These are phyloP conservation scores for Ephestia elutella DNA, from an alignment of 1,140 invertebrate species.

Conservation along the genomic window DNA sequence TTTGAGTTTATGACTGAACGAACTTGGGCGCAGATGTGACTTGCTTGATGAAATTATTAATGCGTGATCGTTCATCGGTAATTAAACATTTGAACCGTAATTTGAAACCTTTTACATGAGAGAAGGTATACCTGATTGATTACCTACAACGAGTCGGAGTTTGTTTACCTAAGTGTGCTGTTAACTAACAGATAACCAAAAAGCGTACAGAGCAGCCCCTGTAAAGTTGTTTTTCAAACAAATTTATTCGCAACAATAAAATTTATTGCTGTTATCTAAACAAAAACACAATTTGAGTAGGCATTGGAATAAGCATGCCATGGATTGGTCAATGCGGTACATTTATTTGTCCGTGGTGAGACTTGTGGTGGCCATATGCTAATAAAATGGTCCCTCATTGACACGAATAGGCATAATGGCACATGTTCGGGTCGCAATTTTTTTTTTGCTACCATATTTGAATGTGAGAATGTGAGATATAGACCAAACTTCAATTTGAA, in stretches of 20 bases:
- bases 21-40: background rate
- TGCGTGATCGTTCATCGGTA: too few relatives aligned
- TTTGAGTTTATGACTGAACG: background rate
- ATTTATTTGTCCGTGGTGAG: constrained; percentile 6
- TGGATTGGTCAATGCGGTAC: background rate
- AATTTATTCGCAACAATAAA: background rate
- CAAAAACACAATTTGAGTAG: constrained; percentile 60
- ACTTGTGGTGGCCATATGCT: constrained; percentile 53
- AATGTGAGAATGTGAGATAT: too few relatives aligned
- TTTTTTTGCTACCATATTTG: background rate
- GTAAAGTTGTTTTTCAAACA: too few relatives aligned
- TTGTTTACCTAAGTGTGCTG: too few relatives aligned
- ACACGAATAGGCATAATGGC: background rate
- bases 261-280: constrained; percentile 23
- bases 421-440: background rate
- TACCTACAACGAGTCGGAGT: too few relatives aligned
- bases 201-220: too few relatives aligned
- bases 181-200: too few relatives aligned
- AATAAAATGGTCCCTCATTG: constrained; percentile 36
- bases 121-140: too few relatives aligned
- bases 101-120: too few relatives aligned
- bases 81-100: too few relatives aligned
- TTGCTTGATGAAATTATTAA: background rate
- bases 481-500: too few relatives aligned
- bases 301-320: constrained; percentile 21